Percentiles rank a stretch among this genome's conserved stretches.
Evolutionary conservation across 2,888 invertebrate genomes (phyloP).

Genomic region (Euproctis similis): DNA sequence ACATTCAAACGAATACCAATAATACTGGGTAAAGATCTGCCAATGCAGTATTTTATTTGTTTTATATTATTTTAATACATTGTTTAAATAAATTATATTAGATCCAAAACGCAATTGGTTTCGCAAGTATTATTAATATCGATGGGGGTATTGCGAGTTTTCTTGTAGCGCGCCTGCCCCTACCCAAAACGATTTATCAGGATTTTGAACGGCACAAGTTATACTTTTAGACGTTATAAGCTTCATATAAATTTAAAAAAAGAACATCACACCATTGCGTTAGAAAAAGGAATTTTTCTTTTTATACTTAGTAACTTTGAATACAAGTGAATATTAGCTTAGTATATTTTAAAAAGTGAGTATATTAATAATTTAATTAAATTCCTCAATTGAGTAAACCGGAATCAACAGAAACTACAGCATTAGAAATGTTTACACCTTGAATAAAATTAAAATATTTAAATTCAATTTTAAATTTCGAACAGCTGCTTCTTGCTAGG

Average conservation of each 20-base stretch:
- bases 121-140: constrained; percentile 46
- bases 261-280: constrained; percentile 63
- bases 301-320: constrained; percentile 25
- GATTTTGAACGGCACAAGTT: constrained; percentile 80
- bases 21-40: too few species aligned
- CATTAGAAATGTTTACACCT: constrained; percentile 14
- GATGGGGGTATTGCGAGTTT: constrained; percentile 50
- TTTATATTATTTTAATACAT: too few species aligned
- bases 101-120: constrained; percentile 33
- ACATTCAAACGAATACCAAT: too few species aligned
- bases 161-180: constrained; percentile 44
- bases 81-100: constrained; percentile 19
- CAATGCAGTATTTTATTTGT: too few species aligned
- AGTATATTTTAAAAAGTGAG: constrained; percentile 5
- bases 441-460: constrained; percentile 17
- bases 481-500: constrained; percentile 9
- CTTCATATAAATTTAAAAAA: constrained; percentile 69
- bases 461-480: constrained; percentile 12
- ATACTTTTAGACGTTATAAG: constrained; percentile 75
- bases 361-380: constrained; percentile 3
- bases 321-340: constrained; percentile 20
- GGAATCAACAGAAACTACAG: neutral
- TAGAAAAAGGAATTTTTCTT: constrained; percentile 49
- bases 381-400: constrained; percentile 3
- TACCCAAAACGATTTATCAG: constrained; percentile 77